Evolutionary conservation across 2,888 invertebrate species (phyloP), one percentile per base, ranked within the genome.

Genomic region (Iphiclides podalirius): DNA sequence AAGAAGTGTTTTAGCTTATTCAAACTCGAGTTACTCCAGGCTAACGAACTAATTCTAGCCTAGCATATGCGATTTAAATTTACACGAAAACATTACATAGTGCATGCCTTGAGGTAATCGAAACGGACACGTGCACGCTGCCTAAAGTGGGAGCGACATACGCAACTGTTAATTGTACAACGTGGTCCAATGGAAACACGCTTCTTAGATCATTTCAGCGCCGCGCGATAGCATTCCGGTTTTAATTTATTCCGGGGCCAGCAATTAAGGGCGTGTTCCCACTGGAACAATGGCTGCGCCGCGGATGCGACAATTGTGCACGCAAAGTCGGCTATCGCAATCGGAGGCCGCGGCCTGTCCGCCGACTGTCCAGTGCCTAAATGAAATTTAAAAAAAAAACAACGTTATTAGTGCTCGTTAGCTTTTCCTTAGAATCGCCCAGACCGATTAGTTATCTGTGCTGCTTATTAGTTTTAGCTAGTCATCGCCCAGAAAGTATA

Each of bases 211-310:
- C 71, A 59, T 43, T 55, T 57, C 47, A 53, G 60, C 56, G 64
- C 58, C 73, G 70, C 67, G 70, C 70, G 81, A 76, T 75, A 75
- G 73, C 71, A 74, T 79, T 79, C 81, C 76, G 60, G 72, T 81
- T 85, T 85, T 86, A 85, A 87, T 87, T 87, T 85, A 87, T 86
- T 77, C 87, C n/a, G n/a, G 64, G 64, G 67, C 66, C 64, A 59
- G 86, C 85, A 87, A 87, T 87, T 85, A 87, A 84, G 84, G 84
- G 74, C 72, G 72, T 85, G 85, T 84, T 79, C 75, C 70, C 77
- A 77, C 71, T 74, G 52, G 59, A 73, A 84, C 86, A 85, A 85
- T 83, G 77, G 69, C 54, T n/a, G 72, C 72, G 72, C 66, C 74
- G 70, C 72, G 59, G 79, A 83, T 79, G 84, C 75, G 78, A 84